phyloP scores from a whole-genome alignment of 2,113 vertebrate genomes.

The Bujurquina vittata region DNA sequence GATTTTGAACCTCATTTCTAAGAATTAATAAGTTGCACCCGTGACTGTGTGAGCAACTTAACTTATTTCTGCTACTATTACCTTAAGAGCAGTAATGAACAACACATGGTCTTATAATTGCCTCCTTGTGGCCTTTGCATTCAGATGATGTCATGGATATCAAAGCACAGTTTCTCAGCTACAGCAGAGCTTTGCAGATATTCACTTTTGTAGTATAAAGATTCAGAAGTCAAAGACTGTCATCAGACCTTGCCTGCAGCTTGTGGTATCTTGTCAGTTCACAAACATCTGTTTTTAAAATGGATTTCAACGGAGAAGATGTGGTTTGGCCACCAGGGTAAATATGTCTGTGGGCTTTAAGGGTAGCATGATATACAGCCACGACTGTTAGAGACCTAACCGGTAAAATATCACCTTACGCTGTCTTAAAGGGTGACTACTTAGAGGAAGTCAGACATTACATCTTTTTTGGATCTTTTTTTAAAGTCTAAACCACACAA shows the following conservation, averaged over 20 bases:
- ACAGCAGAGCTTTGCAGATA: not conserved
- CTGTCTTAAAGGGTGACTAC: not conserved
- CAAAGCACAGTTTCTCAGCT: not conserved
- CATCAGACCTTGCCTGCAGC: not conserved
- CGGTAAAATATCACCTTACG: not conserved
- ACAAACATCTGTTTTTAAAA: not conserved
- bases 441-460: not conserved
- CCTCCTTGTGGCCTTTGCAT: not conserved
- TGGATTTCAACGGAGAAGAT: fast-evolving
- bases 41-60: not conserved
- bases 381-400: not conserved
- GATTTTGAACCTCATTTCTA: not conserved
- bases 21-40: not conserved
- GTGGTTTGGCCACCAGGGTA: not conserved
- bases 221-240: not conserved
- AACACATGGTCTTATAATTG: not conserved
- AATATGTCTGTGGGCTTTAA: not conserved
- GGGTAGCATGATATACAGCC: not conserved
- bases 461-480: not conserved
- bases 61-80: conserved; percentile 4
- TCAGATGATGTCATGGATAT: not conserved
- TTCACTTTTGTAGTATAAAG: not conserved
- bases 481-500: not conserved
- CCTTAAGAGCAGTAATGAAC: not conserved
- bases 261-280: not conserved